phyloP scores from a whole-genome alignment of 2,797 vertebrate species.

The Oreochromis grahami region DNA sequence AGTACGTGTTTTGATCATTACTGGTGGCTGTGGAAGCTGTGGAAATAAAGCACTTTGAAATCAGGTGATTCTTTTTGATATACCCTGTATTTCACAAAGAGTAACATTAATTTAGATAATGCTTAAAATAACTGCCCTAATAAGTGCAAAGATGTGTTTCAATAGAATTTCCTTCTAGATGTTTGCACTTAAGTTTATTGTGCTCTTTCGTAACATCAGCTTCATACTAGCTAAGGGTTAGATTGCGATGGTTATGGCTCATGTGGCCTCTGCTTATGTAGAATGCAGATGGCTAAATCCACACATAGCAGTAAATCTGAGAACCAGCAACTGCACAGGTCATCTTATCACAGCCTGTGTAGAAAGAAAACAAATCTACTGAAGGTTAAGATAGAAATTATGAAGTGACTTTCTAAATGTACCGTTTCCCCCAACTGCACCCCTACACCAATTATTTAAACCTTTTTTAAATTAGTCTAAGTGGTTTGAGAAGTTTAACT shows the following conservation, averaged over 20 bases:
- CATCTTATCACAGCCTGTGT: background rate
- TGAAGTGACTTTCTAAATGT: background rate
- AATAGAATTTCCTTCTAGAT: background rate
- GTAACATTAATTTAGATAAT: background rate
- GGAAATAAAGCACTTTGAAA: no score
- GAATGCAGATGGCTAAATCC: background rate
- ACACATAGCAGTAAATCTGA: background rate
- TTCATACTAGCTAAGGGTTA: no score
- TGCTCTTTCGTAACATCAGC: background rate
- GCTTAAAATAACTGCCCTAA: background rate
- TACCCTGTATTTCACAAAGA: background rate
- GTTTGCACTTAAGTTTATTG: background rate
- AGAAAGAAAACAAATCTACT: background rate
- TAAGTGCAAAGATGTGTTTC: background rate
- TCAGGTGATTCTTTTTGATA: no score
- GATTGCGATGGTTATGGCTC: background rate
- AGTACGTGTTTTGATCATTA: no score
- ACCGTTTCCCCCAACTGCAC: background rate
- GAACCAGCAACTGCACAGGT: background rate
- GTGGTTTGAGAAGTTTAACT: background rate
- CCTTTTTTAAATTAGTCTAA: background rate
- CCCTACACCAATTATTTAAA: background rate
- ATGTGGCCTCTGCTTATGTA: background rate
- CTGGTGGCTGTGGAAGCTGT: no score
- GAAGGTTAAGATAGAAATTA: background rate